Evolutionary conservation across 1,140 invertebrate species (phyloP).

Genomic region (Cherax quadricarinatus): DNA sequence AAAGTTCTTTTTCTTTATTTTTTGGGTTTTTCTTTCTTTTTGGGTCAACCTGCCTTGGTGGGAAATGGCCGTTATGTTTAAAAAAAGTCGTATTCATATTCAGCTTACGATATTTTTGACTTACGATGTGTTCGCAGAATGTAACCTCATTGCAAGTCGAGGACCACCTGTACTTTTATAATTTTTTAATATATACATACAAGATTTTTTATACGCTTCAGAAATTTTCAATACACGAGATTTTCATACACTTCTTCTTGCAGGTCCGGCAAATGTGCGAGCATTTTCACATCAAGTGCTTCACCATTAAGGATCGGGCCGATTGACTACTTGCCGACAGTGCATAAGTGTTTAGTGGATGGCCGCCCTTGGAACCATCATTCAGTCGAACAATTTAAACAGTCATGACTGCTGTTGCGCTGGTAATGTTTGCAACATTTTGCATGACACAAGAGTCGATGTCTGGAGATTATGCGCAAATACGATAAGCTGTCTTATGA

Average conservation of each 20-base stretch:
- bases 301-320: conserved; percentile 81
- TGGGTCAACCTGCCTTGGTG: no score
- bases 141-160: no score
- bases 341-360: conserved; percentile 74
- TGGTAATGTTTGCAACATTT: conserved; percentile 14
- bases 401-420: background rate
- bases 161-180: background rate
- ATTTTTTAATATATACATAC: background rate
- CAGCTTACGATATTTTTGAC: no score
- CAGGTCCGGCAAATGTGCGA: conserved; percentile 87
- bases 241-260: background rate
- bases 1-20: no score
- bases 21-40: no score
- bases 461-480: background rate
- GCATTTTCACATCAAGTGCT: conserved; percentile 87
- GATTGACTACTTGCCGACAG: conserved; percentile 84
- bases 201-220: no score
- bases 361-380: conserved; percentile 39
- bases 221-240: no score
- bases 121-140: no score
- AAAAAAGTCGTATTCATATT: no score
- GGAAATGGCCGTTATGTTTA: no score
- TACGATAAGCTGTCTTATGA: background rate
- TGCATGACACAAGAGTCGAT: background rate
- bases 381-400: conserved; percentile 5